A percentile compares a stretch with the other conserved stretches of the same genome.
These are phyloP conservation scores for Elanus axillaris DNA, from an alignment of 2,113 vertebrate genomes.

Conservation along the genomic window DNA sequence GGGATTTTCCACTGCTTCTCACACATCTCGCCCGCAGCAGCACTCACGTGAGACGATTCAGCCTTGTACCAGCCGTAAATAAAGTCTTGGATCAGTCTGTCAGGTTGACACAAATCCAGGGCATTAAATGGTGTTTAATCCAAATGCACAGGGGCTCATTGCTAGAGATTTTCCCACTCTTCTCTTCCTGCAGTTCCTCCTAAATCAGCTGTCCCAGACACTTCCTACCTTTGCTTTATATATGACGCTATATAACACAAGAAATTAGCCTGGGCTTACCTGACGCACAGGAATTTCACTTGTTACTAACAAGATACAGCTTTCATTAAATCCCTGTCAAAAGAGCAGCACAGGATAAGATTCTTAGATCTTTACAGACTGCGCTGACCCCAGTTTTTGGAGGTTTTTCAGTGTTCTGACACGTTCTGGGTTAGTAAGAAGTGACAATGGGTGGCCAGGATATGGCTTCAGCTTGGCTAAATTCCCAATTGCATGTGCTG, in stretches of 20 bases:
- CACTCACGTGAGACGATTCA: fast-evolving
- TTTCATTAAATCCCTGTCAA: neutral
- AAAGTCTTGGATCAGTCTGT: neutral
- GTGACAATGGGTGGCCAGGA: neutral
- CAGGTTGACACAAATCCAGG: neutral
- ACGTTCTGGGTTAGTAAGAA: fast-evolving
- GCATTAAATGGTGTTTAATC: constrained; percentile 14
- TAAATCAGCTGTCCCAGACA: neutral
- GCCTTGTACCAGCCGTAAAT: neutral
- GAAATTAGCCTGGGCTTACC: neutral
- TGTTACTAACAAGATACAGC: neutral
- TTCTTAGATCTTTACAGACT: neutral
- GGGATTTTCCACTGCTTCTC: neutral
- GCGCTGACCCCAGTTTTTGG: fast-evolving
- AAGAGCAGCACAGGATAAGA: neutral
- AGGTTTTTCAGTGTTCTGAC: neutral
- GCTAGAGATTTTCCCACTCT: neutral
- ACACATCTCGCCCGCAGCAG: neutral
- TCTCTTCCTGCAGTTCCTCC: neutral
- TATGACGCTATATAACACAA: neutral
- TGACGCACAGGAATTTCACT: neutral
- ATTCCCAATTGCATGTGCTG: neutral
- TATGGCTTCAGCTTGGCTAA: neutral
- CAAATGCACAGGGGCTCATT: neutral
- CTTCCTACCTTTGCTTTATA: neutral